Evolutionary conservation across 2,888 invertebrate genomes (phyloP), one percentile per base, ranked within the genome.

Genomic region (Dryococelus australis): DNA sequence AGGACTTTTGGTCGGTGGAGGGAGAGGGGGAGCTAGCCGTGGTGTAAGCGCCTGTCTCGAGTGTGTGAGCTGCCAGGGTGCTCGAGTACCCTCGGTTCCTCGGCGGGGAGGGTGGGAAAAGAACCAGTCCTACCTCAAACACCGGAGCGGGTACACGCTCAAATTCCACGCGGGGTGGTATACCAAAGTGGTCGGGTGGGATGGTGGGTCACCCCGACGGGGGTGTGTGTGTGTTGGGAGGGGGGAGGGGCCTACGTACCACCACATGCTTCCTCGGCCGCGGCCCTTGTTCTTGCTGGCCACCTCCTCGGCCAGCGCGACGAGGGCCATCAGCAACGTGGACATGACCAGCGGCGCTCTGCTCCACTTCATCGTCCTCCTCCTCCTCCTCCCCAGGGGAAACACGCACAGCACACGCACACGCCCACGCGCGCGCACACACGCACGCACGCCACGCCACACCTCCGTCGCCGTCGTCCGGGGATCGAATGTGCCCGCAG

Each of bases 221-320:
- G n/a, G 65, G 65, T 16, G 65, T 9, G 16, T 9, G 20, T 12
- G 65, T 8, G 10, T 5, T 47, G 47, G 9, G 20, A 16, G 24
- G 65, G 65, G 24, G 20, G 65, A 16, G 8, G 65, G 16, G 24
- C 20, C 88, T 86, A 94, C 97, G 94, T 93, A 97, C 97, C 97
- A 97, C 97, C 97, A 97, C 96, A 97, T 97, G 91, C 97, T 97
- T 92, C 97, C 97, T 91, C 97, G 95, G 91, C 97, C 97, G 92
- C 97, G 94, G 92, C 96, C 95, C 91, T 96, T 96, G 91, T 94
- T 95, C 91, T 89, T 89, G 86, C 88, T 89, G 81, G 89, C 90
- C 65, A 89, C 89, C 91, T 93, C 90, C 92, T 92, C 90, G 92
- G 89, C 89, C 92, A 92, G 93, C 92, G 89, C 88, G 86, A 94